Percentiles rank a stretch among this genome's conserved stretches.
Conservation (phyloP, 1,140 invertebrate genomes). For the Eriocheir sinensis region DNA sequence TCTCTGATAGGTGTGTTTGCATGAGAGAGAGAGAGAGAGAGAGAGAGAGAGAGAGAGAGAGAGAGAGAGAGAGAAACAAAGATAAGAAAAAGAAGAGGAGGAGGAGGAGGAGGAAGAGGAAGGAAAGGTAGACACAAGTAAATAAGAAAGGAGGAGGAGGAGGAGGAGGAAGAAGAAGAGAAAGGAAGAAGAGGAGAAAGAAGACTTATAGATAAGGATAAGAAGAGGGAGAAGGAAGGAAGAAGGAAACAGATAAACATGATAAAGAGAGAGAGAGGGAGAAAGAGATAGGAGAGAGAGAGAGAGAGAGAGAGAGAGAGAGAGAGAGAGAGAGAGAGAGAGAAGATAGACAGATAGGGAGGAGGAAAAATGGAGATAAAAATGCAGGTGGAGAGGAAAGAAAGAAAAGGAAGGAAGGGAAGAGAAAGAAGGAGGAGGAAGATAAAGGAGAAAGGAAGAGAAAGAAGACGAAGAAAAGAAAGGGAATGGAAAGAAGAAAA, state of each 20-base stretch:
- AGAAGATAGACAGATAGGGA: not conserved
- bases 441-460: not conserved
- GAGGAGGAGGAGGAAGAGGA: no score
- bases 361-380: no score
- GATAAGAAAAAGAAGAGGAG: no score
- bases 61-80: no score
- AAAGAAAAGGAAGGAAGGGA: no score
- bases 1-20: no score
- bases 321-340: no score
- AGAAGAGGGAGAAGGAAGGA: not conserved
- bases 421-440: not conserved
- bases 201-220: not conserved
- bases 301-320: no score
- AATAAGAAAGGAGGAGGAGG: not conserved
- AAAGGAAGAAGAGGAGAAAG: not conserved
- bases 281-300: no score
- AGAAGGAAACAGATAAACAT: not conserved
- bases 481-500: not conserved
- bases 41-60: not conserved
- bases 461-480: not conserved
- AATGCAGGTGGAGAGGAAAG: no score
- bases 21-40: not conserved
- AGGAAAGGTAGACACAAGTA: no score
- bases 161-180: not conserved
- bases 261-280: no score